Evolutionary conservation across 2,113 vertebrate genomes (phyloP), one percentile per base, ranked within the genome.

Genomic region (Hypocryptadius cinnamomeus): DNA sequence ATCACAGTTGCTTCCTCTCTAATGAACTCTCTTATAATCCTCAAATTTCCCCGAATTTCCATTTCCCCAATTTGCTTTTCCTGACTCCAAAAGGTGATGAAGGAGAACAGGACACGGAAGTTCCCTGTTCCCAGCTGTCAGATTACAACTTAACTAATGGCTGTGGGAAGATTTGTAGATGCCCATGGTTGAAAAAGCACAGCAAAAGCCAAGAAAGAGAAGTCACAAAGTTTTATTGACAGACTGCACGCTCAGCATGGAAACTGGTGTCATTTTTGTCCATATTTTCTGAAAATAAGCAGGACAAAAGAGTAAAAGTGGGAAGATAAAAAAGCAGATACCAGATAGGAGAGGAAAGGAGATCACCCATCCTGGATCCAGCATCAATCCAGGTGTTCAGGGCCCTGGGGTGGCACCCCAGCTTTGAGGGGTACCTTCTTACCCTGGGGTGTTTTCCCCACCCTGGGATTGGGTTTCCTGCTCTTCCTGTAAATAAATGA

Each of bases 231-330:
- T 17, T 59, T 66, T n/a, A 2, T 11, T 1, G 2, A 28, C 23
- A 11, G 45, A 6, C 37, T 51, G 16, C 37, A 19, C 0, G 1
- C 42, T 37, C 18, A 2, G 33, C 22, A 11, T 5, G 53, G 45
- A 66, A 59, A n/a, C 8, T n/a, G 19, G 19, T 16, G 17, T 5
- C 3, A 17, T 21, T 66, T 59, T 45, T 59, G 19, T 25, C 37
- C 9, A 6, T 15, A 3, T 39, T 73, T 66, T 17, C 13, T 59
- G 35, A 65, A 20, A 39, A 53, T 21, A 30, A 45, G 2, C 12
- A 15, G 15, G n/a, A n/a, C 15, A 59, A 23, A 57, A 51, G 10
- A 45, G 16, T 9, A 19, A 56, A 71, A 42, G 16, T 12, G 5
- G 47, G 35, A 45, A 45, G 22, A 44, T 13, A 5, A 21, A 71